Base-by-base conservation (phyloP, 2,113 vertebrate genomes). In the Platysteira castanea region DNA sequence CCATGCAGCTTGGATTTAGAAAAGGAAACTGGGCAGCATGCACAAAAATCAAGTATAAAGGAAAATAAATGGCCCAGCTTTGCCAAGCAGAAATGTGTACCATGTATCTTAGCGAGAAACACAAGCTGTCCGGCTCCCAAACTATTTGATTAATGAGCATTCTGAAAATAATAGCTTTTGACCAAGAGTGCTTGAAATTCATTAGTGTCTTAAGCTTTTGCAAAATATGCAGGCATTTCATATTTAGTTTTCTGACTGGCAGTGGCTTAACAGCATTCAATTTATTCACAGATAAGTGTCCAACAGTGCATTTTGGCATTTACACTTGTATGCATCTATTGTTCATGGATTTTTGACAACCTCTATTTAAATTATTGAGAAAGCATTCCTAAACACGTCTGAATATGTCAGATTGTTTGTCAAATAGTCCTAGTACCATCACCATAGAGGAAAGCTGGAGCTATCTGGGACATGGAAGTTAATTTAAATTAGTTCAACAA, bases 91-190 rank as follows among this genome's bases (percentile, higher is more conserved):
- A 91, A 88, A 83, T 44, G 11, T 63, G 76, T 81, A 31, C 60
- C 47, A 17, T 35, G 41, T 60, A 20, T 84, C 47, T 88, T 68
- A 77, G 64, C 0, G 3, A 92, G 67, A 93, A 50, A 90, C 44
- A 54, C 44, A 86, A 81, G 54, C 85, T 96, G 86, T 93, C 90
- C 79, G 64, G 15, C 63, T 93, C 60, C 52, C 68, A 84, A 77
- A 80, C 50, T 56, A 24, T 65, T 94, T 94, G 93, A 96, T 95
- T 95, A 92, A 94, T 93, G 92, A 94, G 20, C 68, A 56, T 75
- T 70, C 60, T 59, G 79, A 84, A 96, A 96, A 93, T 64, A 86
- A 93, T 64, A 75, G 76, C 56, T 89, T 90, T 83, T 92, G 79
- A 94, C 64, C 30, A 50, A 56, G 33, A 76, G 21, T 54, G 74